Evolutionary conservation across 2,113 vertebrate species (phyloP), one percentile per base, ranked within the genome.

Genomic region (Sinocyclocheilus maitianheensis): DNA sequence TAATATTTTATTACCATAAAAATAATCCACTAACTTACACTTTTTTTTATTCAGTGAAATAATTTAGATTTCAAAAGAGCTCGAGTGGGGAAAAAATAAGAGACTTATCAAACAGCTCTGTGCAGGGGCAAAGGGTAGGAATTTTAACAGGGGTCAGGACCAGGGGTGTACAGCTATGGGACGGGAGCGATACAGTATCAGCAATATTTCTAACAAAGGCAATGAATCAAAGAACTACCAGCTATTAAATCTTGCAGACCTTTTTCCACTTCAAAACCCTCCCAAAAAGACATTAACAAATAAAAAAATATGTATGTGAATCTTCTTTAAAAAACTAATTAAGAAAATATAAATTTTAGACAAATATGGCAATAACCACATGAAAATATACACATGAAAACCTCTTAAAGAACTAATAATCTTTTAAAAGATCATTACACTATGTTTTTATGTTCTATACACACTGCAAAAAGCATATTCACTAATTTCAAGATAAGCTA

Each of bases 81-180:
- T 10, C n/a, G 30, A 13, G 30, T 12, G 1, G 37, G 40, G 40
- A 16, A 14, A 3, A 51, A 30, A 53, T 8, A 51, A 14, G 2
- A 43, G 4, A 5, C 4, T 43, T 72, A 43, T 22, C 69, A 12
- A 71, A 20, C 76, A 77, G 48, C 16, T 58, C 26, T 12, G 26
- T 55, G 48, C 24, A 34, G 16, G n/a, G 24, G 24, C 48, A 77
- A 10, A 18, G 2, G 48, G 26, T 34, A 10, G 18, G 48, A 12
- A 77, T 55, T 77, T 53, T 53, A 53, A 77, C n/a, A 16, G 43
- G 75, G 7, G 46, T 77, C 74, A 77, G 24, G 63, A 30, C 14
- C 2, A 18, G 20, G 13, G 46, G 24, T 30, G 46, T 5, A 12
- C 6, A 2, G 37, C 2, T 51, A 24, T 76, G 12, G 74, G 74